These are phyloP conservation scores for Amphimallon solstitiale DNA, from an alignment of 2,888 invertebrate genomes.

Conservation along the genomic window DNA sequence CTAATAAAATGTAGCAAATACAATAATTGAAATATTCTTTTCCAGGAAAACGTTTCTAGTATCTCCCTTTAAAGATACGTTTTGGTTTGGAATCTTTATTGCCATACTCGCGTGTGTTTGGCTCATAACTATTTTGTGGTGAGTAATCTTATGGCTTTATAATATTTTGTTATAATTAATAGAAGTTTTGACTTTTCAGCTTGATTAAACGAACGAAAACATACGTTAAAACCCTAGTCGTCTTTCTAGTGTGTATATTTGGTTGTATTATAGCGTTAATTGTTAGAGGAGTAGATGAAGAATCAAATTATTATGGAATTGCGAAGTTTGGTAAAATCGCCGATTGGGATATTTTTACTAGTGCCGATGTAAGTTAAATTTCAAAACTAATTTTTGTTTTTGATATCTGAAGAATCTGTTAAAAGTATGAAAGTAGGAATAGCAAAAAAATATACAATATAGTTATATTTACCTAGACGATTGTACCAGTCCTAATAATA, in stretches of 20 bases:
- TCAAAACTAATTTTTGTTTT: no score
- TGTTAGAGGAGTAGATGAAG: constrained; percentile 53
- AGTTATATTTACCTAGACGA: no score
- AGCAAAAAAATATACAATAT: no score
- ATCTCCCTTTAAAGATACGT: constrained; percentile 70
- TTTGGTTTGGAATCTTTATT: constrained; percentile 73
- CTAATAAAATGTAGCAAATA: constrained; percentile 8
- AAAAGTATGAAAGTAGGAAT: no score
- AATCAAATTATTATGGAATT: constrained; percentile 52
- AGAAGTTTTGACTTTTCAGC: constrained; percentile 47
- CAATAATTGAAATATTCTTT: constrained; percentile 35
- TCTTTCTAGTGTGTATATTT: constrained; percentile 56
- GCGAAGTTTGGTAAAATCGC: constrained; percentile 51
- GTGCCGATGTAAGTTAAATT: constrained; percentile 55
- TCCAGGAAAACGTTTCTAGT: constrained; percentile 65
- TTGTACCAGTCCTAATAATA: no score
- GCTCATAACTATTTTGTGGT: constrained; percentile 73
- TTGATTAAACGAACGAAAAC: constrained; percentile 58
- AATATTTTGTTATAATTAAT: background rate
- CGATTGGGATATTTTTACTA: constrained; percentile 56
- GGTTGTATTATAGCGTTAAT: constrained; percentile 57
- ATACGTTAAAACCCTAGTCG: constrained; percentile 57
- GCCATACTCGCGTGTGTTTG: constrained; percentile 72
- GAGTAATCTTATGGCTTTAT: constrained; percentile 57
- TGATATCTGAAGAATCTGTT: no score